Percentiles rank a stretch among this genome's conserved stretches.
phyloP scores from a whole-genome alignment of 2,888 invertebrate genomes.

The Hirudinaria manillensis region DNA sequence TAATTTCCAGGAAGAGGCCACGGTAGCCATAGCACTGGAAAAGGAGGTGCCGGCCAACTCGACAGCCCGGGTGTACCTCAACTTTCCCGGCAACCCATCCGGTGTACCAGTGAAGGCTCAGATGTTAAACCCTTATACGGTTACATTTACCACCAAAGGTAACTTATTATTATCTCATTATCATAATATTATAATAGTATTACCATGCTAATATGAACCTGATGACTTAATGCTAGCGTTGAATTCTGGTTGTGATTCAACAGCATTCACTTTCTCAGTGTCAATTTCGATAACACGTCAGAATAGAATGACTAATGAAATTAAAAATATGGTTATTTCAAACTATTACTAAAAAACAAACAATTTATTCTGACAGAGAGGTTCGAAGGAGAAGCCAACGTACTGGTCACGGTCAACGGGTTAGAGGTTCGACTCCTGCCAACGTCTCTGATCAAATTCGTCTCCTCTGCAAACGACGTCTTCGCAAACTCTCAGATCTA shows the following conservation, averaged over 20 bases:
- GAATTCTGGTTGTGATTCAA: too few relatives aligned
- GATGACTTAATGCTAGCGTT: too few relatives aligned
- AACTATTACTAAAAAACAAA: too few relatives aligned
- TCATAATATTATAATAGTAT: too few relatives aligned
- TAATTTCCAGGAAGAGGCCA: background rate
- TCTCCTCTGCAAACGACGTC: background rate
- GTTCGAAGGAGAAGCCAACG: constrained; percentile 13
- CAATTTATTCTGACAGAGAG: background rate
- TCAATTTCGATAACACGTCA: too few relatives aligned
- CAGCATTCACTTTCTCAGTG: too few relatives aligned
- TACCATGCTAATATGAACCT: too few relatives aligned
- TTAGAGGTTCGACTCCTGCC: background rate
- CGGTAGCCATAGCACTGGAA: background rate
- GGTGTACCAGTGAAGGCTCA: background rate
- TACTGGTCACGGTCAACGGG: background rate
- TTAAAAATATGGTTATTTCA: too few relatives aligned
- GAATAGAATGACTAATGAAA: too few relatives aligned
- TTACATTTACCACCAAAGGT: background rate
- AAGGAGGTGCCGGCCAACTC: background rate
- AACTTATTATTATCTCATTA: too few relatives aligned
- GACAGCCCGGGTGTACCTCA: background rate
- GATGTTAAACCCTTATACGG: background rate
- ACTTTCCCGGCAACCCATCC: background rate
- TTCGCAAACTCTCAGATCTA: background rate
- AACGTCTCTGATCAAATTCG: background rate